phyloP scores from a whole-genome alignment of 2,113 vertebrate genomes.

The Numida meleagris region DNA sequence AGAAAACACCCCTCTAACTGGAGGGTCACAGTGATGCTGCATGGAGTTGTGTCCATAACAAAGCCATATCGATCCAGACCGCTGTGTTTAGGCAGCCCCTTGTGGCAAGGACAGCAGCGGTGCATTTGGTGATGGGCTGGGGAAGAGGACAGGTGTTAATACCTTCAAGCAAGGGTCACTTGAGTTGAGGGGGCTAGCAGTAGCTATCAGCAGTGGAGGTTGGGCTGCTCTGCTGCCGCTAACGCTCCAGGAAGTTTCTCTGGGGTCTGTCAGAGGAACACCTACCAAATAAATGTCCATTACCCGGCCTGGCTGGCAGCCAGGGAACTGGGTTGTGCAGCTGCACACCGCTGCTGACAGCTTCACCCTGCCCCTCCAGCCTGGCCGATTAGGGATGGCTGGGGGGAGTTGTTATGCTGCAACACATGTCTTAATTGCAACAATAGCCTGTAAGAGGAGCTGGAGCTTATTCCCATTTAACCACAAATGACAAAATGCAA shows the following conservation, averaged over 20 bases:
- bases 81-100: not conserved
- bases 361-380: not conserved
- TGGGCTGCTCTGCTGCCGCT: not conserved
- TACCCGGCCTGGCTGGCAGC: not conserved
- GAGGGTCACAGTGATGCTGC: not conserved
- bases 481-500: not conserved
- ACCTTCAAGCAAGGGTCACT: not conserved
- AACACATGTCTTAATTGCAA: not conserved
- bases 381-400: not conserved
- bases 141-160: not conserved
- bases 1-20: not conserved
- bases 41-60: not conserved
- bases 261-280: constrained; percentile 19
- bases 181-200: not conserved
- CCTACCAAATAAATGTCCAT: not conserved
- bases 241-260: not conserved
- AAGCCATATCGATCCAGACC: not conserved
- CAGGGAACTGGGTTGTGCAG: constrained; percentile 3
- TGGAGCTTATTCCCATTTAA: not conserved
- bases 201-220: not conserved
- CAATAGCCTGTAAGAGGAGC: not conserved
- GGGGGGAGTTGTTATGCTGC: not conserved
- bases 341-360: not conserved
- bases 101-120: too few species aligned
- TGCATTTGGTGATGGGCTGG: not conserved